Evolutionary conservation across 1,140 invertebrate genomes (phyloP).

Genomic region (Caenorhabditis remanei): DNA sequence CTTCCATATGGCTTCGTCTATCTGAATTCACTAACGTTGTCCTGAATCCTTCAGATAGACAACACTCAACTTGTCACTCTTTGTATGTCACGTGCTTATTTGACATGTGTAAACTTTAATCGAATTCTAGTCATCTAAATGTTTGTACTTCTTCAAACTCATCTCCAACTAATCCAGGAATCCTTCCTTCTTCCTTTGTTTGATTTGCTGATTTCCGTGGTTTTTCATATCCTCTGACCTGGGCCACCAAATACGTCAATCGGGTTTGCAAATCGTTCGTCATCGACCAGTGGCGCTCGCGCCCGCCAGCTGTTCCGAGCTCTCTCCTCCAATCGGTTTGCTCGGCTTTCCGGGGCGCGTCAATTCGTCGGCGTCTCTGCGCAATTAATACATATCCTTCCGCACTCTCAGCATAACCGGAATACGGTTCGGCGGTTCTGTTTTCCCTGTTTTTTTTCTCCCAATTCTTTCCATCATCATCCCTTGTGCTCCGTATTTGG

Average conservation of each 20-base stretch:
- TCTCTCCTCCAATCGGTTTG: constrained; percentile 13
- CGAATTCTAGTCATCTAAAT: neutral
- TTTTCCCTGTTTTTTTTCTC: constrained; percentile 20
- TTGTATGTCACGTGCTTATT: neutral
- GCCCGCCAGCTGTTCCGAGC: constrained; percentile 44
- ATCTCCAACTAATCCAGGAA: neutral
- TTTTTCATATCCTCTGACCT: constrained; percentile 21
- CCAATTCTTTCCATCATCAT: constrained; percentile 23
- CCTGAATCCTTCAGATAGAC: neutral
- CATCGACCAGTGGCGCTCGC: neutral
- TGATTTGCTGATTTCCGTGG: constrained; percentile 32
- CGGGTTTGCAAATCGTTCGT: constrained; percentile 51
- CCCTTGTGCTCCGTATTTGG: constrained; percentile 35
- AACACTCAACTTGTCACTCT: neutral
- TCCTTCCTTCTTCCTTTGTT: neutral
- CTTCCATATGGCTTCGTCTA: neutral
- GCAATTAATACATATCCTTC: neutral
- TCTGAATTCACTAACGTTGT: neutral
- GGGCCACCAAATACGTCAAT: constrained; percentile 46
- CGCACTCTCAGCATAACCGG: constrained; percentile 32
- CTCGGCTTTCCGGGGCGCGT: constrained; percentile 43
- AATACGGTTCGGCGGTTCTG: constrained; percentile 32
- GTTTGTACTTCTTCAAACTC: neutral
- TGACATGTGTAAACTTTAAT: neutral
- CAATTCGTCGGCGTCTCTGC: neutral